These are phyloP conservation scores for Mesocentrotus franciscanus DNA, from an alignment of 53 echinoderm and acorn worm species.

Conservation along the genomic window DNA sequence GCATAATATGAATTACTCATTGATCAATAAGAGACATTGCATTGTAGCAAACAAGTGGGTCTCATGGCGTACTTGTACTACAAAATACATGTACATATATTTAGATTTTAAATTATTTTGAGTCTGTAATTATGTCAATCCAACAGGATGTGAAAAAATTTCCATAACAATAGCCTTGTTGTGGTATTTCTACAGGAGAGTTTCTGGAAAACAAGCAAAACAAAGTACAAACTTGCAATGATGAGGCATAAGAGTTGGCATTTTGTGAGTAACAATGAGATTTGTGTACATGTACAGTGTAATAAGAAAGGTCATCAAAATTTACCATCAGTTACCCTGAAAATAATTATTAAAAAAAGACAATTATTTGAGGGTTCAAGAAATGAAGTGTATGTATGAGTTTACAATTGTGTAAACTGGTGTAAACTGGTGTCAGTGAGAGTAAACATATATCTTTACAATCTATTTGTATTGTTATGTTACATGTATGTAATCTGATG, in stretches of 20 bases:
- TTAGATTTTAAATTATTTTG: not conserved
- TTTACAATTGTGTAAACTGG: not conserved
- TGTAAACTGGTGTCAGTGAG: not conserved
- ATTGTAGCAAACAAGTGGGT: too few relatives aligned
- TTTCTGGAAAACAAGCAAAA: not conserved
- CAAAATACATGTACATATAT: too few relatives aligned
- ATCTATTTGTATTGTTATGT: not conserved
- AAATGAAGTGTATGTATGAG: too few relatives aligned
- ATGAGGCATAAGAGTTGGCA: not conserved
- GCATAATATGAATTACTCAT: too few relatives aligned
- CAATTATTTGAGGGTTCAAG: too few relatives aligned
- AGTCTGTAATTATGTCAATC: not conserved
- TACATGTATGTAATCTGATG: not conserved
- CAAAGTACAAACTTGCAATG: not conserved
- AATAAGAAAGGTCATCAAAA: not conserved
- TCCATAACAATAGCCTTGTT: not conserved
- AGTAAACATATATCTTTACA: not conserved
- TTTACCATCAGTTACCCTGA: too few relatives aligned
- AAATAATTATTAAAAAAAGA: too few relatives aligned
- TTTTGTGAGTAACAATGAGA: slow-evolving; percentile 5
- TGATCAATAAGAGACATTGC: too few relatives aligned
- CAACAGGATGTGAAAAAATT: not conserved
- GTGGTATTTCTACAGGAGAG: not conserved
- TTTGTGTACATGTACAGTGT: not conserved
- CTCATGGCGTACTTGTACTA: too few relatives aligned